These are phyloP conservation scores for Eremophila alpestris DNA, from an alignment of 2,797 vertebrate genomes.

Conservation along the genomic window DNA sequence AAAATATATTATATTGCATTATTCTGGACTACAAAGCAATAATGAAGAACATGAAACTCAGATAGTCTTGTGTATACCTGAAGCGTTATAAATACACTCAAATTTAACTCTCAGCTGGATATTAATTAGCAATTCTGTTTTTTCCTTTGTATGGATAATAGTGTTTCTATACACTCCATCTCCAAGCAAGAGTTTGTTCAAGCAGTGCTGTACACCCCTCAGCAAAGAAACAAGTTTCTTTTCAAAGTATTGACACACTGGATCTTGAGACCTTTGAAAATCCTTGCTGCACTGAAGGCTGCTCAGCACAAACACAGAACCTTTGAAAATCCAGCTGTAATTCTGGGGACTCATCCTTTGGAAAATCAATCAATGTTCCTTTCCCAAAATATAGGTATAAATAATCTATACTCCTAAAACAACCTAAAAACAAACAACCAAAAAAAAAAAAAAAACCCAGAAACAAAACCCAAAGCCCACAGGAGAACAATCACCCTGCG, in stretches of 20 bases:
- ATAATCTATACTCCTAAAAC: not conserved
- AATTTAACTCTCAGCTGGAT: not conserved
- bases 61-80: not conserved
- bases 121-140: not conserved
- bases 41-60: not conserved
- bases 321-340: not conserved
- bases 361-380: not conserved
- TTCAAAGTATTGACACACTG: not conserved
- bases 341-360: not conserved
- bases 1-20: not conserved
- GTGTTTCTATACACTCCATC: not conserved
- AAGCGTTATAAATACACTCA: not conserved
- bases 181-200: not conserved
- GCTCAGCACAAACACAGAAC: not conserved
- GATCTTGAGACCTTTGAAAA: not conserved
- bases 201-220: not conserved
- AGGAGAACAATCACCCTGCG: not conserved
- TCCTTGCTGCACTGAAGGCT: not conserved
- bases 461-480: accelerated
- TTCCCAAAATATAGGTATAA: not conserved
- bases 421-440: not conserved
- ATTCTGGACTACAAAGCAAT: not conserved
- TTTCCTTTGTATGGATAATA: not conserved
- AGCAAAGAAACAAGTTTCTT: not conserved
- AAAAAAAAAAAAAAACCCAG: not conserved